Conservation (phyloP, 1,140 invertebrate genomes). For the Nomia melanderi region DNA sequence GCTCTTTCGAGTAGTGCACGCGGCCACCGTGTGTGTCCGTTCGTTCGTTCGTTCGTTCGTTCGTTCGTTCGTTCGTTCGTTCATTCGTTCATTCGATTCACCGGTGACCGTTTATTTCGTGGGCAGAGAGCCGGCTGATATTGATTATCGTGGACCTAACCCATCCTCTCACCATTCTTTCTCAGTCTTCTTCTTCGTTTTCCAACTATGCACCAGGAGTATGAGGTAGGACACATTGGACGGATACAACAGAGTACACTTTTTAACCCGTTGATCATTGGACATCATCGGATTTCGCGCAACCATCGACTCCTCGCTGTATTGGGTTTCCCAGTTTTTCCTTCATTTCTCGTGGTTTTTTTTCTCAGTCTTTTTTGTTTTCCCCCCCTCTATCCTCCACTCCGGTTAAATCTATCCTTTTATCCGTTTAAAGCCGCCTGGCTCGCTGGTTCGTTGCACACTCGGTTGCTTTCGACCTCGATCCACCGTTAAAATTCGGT, state of each 20-base stretch:
- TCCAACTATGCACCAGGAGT: not conserved
- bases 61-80: too few species aligned
- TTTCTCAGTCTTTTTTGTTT: not conserved
- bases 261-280: not conserved
- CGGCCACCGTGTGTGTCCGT: not conserved
- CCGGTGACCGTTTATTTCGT: conserved; percentile 17
- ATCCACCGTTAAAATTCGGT: conserved; percentile 63
- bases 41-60: too few species aligned
- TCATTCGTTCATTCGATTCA: too few species aligned
- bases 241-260: not conserved
- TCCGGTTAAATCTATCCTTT: conserved; percentile 2
- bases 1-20: too few species aligned
- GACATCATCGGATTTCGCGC: not conserved
- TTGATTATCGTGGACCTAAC: conserved; percentile 36
- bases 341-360: not conserved
- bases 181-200: not conserved
- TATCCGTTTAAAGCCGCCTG: conserved; percentile 21
- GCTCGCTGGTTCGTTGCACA: conserved; percentile 28
- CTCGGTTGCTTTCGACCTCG: conserved; percentile 63
- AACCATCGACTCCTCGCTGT: not conserved
- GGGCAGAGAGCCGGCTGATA: conserved; percentile 29
- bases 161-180: conserved; percentile 15
- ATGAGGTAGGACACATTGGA: not conserved
- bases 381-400: not conserved
- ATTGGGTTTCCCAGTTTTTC: not conserved